phyloP scores from a whole-genome alignment of 2,113 vertebrate genomes.

The Elephas maximus region DNA sequence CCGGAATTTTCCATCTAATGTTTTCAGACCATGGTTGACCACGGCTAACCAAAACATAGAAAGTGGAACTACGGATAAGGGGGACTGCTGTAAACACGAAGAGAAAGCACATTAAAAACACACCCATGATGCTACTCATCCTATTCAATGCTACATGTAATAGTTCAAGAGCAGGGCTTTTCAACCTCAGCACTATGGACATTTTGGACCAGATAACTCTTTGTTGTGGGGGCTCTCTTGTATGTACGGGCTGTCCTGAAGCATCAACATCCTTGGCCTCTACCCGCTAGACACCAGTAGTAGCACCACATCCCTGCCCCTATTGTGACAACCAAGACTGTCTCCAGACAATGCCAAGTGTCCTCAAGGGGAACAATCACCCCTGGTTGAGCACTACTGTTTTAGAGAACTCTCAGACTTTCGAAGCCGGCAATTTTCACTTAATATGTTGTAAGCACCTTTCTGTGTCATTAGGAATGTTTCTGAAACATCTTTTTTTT shows the following conservation, averaged over 20 bases:
- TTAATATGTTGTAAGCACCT: background rate
- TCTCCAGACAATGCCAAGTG: background rate
- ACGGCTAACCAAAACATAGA: too few species aligned
- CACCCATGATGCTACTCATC: background rate
- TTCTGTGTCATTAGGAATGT: background rate
- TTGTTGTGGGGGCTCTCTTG: too few species aligned
- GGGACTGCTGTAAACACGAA: background rate
- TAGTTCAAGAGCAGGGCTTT: background rate
- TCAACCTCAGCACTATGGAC: background rate
- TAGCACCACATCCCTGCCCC: too few species aligned
- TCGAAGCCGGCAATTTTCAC: background rate
- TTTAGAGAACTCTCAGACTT: background rate
- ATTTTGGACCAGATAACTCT: background rate
- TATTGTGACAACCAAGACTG: background rate
- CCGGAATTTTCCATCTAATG: too few species aligned
- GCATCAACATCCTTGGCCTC: too few species aligned
- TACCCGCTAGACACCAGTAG: background rate
- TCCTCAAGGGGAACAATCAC: background rate
- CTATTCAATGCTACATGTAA: too few species aligned
- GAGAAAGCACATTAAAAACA: background rate
- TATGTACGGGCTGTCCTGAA: too few species aligned
- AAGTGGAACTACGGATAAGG: too few species aligned
- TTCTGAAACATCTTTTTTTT: background rate
- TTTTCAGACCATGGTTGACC: too few species aligned
- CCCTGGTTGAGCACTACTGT: background rate